Base-by-base conservation (phyloP, 2,888 invertebrate genomes). In the Dicyrtoma fusca region DNA sequence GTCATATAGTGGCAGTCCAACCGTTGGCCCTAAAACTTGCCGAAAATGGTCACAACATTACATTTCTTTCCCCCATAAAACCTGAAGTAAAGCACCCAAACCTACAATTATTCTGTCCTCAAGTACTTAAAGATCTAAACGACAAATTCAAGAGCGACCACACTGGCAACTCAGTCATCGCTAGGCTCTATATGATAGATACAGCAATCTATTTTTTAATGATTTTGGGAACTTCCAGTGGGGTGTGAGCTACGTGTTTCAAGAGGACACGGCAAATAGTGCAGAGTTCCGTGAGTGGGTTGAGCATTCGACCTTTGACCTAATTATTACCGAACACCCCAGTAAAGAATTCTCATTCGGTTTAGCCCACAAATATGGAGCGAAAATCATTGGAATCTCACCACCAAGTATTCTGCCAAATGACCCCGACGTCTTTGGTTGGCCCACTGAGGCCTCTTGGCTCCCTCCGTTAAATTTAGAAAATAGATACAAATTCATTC, bases 401-500 rank as follows among this genome's bases (percentile, higher is more conserved):
- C 11, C 59, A 11, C 2, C 26, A 8, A 34, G 10, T 23, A 25
- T 5, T 13, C 34, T 2, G 3, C n/a, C 11, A 17, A 8, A 59
- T 1, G 59, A 59, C n/a, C 72, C 64, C 53, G 78, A 76, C 13
- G 63, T 71, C 10, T 75, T 63, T 44, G 78, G 78, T 11, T 34
- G 64, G 3, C 59, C 71, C 1, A 51, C 64, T 0, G 76, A 76
- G 51, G 23, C 66, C 23, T 71, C 72, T 11, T 75, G 69, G 69
- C 44, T 76, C 59, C 78, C 76, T 11, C 75, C 74, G 51, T 13
- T 64, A 1, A 23, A 34, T 14, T 21, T 26, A 14, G 59, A 34
- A 25, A 59, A 34, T 17, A 5, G 5, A 25, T 59, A 34, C 14
- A 26, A 11, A 8, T 59, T 59, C 5, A 23, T 59, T 11, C 59